Percentiles rank a stretch among this genome's conserved stretches.
These are phyloP conservation scores for Aspiorhynchus laticeps DNA, from an alignment of 2,113 vertebrate species.

Conservation along the genomic window DNA sequence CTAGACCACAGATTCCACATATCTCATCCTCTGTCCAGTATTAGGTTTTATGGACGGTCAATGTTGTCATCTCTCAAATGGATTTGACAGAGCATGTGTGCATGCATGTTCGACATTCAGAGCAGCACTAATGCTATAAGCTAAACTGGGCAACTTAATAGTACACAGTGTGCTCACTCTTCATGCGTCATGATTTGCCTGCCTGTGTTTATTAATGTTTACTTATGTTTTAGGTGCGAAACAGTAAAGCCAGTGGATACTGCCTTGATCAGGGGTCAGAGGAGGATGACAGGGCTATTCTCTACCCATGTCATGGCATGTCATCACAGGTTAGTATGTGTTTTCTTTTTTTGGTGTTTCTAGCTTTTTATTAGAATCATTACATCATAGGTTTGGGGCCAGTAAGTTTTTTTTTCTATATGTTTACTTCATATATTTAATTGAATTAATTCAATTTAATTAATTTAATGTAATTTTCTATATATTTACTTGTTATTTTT, in stretches of 20 bases:
- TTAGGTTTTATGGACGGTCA: constrained; percentile 9
- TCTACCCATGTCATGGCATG: constrained; percentile 98
- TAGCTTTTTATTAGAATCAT: too few species aligned
- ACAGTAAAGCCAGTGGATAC: constrained; percentile 96
- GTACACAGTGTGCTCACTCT: background rate
- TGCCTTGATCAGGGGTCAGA: constrained; percentile 96
- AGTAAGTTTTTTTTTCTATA: too few species aligned
- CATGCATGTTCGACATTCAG: background rate
- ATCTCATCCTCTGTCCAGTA: background rate
- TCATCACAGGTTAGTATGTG: constrained; percentile 88
- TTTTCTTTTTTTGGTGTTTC: constrained; percentile 26
- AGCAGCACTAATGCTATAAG: background rate
- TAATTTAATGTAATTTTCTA: too few species aligned
- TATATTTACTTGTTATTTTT: too few species aligned
- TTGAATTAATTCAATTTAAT: too few species aligned
- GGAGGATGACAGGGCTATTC: constrained; percentile 93
- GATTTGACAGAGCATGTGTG: constrained; percentile 3
- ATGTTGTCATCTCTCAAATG: constrained; percentile 12
- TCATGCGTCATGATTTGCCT: background rate
- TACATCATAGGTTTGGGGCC: too few species aligned
- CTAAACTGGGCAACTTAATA: background rate
- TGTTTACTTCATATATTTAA: too few species aligned
- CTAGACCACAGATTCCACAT: constrained; percentile 23
- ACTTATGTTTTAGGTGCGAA: constrained; percentile 82
- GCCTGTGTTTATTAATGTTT: constrained; percentile 16